Percentiles rank a stretch among this genome's conserved stretches.
These are phyloP conservation scores for Ivindomyrus marchei DNA, from an alignment of 2,113 vertebrate species.

Conservation along the genomic window DNA sequence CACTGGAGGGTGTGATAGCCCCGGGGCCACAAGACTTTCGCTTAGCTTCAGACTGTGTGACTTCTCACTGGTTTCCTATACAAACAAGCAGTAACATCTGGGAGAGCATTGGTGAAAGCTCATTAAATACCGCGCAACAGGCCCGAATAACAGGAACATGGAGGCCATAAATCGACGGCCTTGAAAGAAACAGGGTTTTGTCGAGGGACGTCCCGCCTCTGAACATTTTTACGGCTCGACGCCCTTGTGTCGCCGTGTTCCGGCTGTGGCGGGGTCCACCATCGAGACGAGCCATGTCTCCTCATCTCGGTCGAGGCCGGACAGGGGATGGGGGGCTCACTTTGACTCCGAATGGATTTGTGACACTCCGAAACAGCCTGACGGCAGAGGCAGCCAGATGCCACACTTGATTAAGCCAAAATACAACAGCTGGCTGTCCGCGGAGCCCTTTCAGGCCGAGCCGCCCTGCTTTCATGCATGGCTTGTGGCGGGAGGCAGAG, in stretches of 20 bases:
- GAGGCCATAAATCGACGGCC: conserved; percentile 46
- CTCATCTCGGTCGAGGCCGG: background rate
- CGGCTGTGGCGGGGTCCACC: conserved; percentile 18
- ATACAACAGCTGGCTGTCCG: conserved; percentile 68
- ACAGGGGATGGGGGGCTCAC: background rate
- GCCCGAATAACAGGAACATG: background rate
- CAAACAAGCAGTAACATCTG: background rate
- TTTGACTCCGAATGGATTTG: conserved; percentile 47
- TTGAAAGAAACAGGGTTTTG: conserved; percentile 21
- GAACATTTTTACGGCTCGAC: conserved; percentile 46
- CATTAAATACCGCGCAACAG: background rate
- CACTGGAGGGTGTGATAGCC: background rate
- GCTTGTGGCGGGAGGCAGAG: conserved; percentile 66
- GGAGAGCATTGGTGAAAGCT: background rate
- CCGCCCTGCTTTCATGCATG: conserved; percentile 62
- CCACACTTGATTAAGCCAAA: conserved; percentile 65
- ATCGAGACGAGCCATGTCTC: background rate
- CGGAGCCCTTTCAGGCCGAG: conserved; percentile 42
- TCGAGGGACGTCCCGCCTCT: background rate
- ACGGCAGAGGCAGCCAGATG: conserved; percentile 60
- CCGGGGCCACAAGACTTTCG: too few species aligned
- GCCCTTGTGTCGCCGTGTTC: conserved; percentile 40
- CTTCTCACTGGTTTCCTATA: background rate
- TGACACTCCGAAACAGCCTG: conserved; percentile 49
- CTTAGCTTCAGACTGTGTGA: background rate